A percentile compares a stretch with the other conserved stretches of the same genome.
Evolutionary conservation across 2,113 vertebrate genomes (phyloP).

Genomic region (Lepus europaeus): DNA sequence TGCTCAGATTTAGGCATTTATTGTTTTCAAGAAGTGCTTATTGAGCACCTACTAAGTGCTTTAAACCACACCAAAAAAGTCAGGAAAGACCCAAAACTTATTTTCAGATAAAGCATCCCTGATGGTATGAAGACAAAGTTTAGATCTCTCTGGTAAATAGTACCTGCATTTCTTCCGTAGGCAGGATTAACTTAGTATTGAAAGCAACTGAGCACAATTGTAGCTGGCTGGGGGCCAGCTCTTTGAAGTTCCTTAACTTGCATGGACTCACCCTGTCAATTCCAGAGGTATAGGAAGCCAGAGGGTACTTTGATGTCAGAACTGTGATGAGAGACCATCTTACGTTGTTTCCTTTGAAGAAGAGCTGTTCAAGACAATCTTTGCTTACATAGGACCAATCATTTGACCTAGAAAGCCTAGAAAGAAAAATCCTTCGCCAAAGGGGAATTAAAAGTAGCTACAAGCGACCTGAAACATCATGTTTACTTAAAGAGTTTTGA

Average conservation of each 20-base stretch:
- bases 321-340: conserved; percentile 34
- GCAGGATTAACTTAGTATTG: conserved; percentile 47
- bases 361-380: conserved; percentile 59
- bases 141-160: conserved; percentile 10
- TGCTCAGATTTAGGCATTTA: background rate
- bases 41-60: background rate
- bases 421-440: conserved; percentile 41
- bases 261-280: background rate
- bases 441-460: conserved; percentile 6
- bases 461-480: conserved; percentile 56
- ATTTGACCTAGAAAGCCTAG: conserved; percentile 38
- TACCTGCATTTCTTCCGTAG: conserved; percentile 49
- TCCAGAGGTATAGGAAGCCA: conserved; percentile 61
- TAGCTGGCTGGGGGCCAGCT: conserved; percentile 34
- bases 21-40: background rate
- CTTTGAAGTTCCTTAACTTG: conserved; percentile 59
- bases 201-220: conserved; percentile 13
- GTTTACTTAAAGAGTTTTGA: conserved; percentile 48
- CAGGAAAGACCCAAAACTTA: background rate
- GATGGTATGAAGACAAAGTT: background rate
- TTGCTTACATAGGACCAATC: background rate
- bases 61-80: background rate
- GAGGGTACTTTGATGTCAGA: conserved; percentile 46
- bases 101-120: background rate
- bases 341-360: conserved; percentile 56